Evolutionary conservation across 2,113 vertebrate species (phyloP).

Genomic region (Regulus satrapa): DNA sequence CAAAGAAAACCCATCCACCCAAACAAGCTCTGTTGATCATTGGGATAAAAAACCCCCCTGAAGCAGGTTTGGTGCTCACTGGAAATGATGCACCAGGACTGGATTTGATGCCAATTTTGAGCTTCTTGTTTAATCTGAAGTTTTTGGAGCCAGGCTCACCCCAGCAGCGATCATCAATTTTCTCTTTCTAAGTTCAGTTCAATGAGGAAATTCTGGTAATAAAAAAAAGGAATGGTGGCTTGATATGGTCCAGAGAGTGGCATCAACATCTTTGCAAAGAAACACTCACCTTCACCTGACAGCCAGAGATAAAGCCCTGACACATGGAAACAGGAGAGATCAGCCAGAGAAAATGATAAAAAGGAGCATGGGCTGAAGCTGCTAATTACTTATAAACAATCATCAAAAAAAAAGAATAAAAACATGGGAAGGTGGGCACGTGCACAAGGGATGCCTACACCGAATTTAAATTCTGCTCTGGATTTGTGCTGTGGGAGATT

Average conservation of each 20-base stretch:
- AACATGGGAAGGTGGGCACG: rapidly evolving
- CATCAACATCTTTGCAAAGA: not conserved
- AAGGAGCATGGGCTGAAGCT: not conserved
- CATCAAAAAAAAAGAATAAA: not conserved
- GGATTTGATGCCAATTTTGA: not conserved
- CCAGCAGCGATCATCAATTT: not conserved
- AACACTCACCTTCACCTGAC: not conserved
- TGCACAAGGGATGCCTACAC: not conserved
- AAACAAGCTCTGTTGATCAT: rapidly evolving
- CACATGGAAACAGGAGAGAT: not conserved
- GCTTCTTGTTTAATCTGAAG: not conserved
- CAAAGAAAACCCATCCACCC: not conserved
- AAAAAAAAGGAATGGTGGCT: not conserved
- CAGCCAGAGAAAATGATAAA: not conserved
- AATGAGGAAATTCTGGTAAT: not conserved
- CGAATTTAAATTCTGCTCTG: not conserved
- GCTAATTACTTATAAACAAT: not conserved
- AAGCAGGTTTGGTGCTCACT: not conserved
- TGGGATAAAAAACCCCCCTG: not conserved
- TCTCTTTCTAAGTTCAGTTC: not conserved
- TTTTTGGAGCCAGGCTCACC: not conserved
- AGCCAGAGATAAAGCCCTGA: not conserved
- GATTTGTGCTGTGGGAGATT: not conserved
- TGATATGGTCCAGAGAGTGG: not conserved
- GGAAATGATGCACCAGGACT: not conserved